phyloP scores from a whole-genome alignment of 2,888 invertebrate genomes.

The Kuschelorhynchus macadamiae region DNA sequence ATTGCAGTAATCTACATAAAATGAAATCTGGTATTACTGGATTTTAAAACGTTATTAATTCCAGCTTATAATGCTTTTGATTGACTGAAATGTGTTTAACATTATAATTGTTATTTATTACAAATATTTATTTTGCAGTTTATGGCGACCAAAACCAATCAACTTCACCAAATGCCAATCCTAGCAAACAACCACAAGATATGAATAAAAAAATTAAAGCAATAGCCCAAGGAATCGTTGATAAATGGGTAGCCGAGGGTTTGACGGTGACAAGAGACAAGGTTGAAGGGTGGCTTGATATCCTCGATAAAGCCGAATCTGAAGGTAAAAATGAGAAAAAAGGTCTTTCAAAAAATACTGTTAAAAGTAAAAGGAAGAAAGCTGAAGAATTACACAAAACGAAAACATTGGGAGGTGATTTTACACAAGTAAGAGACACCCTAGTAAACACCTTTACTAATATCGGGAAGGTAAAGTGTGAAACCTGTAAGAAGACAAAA shows the following conservation, averaged over 20 bases:
- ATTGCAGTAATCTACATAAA: too few species aligned
- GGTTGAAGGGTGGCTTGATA: slow-evolving; percentile 42
- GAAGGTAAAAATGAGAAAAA: slow-evolving; percentile 1
- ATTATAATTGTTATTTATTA: too few species aligned
- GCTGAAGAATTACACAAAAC: neutral
- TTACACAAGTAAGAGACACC: slow-evolving; percentile 30
- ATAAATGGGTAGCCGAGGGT: slow-evolving; percentile 44
- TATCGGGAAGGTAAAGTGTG: slow-evolving; percentile 35
- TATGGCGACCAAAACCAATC: neutral
- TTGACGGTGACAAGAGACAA: slow-evolving; percentile 43
- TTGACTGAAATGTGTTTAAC: too few species aligned
- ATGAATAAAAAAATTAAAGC: slow-evolving; percentile 41
- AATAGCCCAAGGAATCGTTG: slow-evolving; percentile 44
- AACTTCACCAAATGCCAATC: neutral
- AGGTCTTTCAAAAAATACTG: neutral
- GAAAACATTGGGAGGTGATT: slow-evolving; percentile 8
- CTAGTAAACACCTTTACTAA: slow-evolving; percentile 31
- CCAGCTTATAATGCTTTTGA: too few species aligned
- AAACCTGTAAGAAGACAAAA: slow-evolving; percentile 23
- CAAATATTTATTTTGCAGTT: slow-evolving; percentile 8
- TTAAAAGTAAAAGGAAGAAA: neutral
- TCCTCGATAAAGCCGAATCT: slow-evolving; percentile 30
- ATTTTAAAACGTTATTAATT: too few species aligned
- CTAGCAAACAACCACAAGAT: neutral
- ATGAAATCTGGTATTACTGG: too few species aligned